Evolutionary conservation across 1,140 invertebrate genomes (phyloP).

Genomic region (Nylanderia fulva): DNA sequence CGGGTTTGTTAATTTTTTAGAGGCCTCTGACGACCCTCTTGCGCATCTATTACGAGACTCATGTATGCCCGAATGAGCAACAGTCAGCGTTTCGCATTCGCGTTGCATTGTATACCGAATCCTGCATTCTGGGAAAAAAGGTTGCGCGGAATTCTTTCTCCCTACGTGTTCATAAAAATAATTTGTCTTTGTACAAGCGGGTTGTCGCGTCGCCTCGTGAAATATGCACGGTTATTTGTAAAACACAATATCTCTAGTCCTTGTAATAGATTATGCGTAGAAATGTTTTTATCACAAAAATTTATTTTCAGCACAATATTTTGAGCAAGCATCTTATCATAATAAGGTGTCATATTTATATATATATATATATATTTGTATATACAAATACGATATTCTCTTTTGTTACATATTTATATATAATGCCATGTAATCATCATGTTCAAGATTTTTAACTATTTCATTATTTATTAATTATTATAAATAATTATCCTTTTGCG

Average conservation of each 20-base stretch:
- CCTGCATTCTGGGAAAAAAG: neutral
- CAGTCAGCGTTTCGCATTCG: constrained; percentile 24
- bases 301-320: neutral
- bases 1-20: constrained; percentile 71
- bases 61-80: constrained; percentile 3
- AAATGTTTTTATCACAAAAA: neutral
- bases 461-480: too few species aligned
- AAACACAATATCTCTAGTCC: neutral
- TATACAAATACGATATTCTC: too few species aligned
- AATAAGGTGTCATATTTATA: neutral
- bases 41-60: constrained; percentile 5
- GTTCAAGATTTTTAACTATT: too few species aligned
- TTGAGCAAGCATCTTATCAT: neutral
- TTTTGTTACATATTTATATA: neutral
- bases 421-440: neutral
- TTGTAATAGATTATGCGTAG: neutral
- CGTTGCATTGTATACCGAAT: constrained; percentile 20
- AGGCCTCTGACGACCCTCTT: neutral
- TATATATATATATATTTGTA: too few species aligned
- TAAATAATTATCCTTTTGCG: neutral
- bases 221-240: constrained; percentile 14
- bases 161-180: constrained; percentile 42
- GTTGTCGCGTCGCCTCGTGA: neutral
- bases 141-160: neutral
- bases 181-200: constrained; percentile 38